These are phyloP conservation scores for Phainopepla nitens DNA, from an alignment of 2,113 vertebrate species.

Conservation along the genomic window DNA sequence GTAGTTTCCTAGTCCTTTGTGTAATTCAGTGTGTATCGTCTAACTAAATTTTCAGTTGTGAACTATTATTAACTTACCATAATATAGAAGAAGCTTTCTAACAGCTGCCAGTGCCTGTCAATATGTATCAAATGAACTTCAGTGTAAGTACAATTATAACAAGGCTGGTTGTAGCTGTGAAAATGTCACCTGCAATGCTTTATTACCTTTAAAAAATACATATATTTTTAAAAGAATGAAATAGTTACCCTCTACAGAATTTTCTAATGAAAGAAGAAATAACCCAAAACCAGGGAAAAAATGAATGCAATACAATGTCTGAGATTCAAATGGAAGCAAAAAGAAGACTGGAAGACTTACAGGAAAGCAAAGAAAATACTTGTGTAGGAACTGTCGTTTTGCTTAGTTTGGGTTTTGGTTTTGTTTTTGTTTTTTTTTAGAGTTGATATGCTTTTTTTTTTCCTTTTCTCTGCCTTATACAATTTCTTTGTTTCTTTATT, in stretches of 20 bases:
- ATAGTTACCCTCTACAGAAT: neutral
- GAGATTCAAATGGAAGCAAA: neutral
- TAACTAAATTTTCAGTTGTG: neutral
- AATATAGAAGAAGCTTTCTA: neutral
- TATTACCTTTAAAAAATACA: neutral
- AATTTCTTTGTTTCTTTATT: neutral
- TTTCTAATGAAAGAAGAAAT: neutral
- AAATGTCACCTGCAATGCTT: neutral
- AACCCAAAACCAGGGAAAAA: neutral
- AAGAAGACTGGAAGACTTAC: neutral
- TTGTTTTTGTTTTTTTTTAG: neutral
- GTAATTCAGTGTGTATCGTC: neutral
- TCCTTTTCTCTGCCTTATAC: neutral
- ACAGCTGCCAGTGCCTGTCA: neutral
- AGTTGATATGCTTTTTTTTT: fast-evolving
- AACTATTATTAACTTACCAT: neutral
- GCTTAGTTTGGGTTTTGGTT: neutral
- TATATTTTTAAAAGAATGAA: neutral
- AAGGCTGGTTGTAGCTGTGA: neutral
- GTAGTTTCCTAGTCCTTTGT: neutral
- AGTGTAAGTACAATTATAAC: neutral
- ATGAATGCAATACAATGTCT: neutral
- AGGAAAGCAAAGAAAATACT: neutral
- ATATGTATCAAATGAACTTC: neutral
- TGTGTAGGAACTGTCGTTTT: neutral